A percentile compares a stretch with the other conserved stretches of the same genome.
phyloP scores from a whole-genome alignment of 2,797 vertebrate species.

The Rousettus madagascariensis region DNA sequence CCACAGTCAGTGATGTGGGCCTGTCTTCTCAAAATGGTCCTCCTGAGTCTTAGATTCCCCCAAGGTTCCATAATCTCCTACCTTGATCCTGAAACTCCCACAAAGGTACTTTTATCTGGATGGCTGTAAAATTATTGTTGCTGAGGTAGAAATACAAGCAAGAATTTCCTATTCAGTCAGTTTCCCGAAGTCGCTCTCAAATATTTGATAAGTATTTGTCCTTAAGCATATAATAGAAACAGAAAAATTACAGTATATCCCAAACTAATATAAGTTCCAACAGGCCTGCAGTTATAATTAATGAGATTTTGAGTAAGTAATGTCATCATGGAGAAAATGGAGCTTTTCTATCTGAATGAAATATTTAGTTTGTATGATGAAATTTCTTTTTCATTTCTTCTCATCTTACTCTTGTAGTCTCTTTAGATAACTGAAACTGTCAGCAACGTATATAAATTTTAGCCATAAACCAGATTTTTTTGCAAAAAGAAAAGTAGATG shows the following conservation, averaged over 20 bases:
- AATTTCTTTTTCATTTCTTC: not conserved
- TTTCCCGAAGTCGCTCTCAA: not conserved
- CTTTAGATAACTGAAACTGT: not conserved
- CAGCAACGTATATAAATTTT: not conserved
- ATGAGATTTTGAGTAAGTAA: not conserved
- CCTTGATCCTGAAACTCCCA: not conserved
- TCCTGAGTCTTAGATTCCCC: not conserved
- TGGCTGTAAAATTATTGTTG: not conserved
- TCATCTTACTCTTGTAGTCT: not conserved
- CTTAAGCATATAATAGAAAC: not conserved
- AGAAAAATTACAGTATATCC: not conserved
- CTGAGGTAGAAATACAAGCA: not conserved
- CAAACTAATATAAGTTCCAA: not conserved
- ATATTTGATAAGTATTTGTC: not conserved
- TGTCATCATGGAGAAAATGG: not conserved
- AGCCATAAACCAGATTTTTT: not conserved
- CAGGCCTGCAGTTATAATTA: not conserved
- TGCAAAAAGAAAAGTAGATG: not conserved
- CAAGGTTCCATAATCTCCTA: not conserved
- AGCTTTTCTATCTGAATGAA: not conserved
- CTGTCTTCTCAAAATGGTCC: not conserved
- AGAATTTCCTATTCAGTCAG: not conserved
- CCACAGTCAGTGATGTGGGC: not conserved
- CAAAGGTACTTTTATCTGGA: not conserved
- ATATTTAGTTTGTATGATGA: not conserved